phyloP scores from a whole-genome alignment of 1,140 invertebrate species.

The Meloidogyne chitwoodi region DNA sequence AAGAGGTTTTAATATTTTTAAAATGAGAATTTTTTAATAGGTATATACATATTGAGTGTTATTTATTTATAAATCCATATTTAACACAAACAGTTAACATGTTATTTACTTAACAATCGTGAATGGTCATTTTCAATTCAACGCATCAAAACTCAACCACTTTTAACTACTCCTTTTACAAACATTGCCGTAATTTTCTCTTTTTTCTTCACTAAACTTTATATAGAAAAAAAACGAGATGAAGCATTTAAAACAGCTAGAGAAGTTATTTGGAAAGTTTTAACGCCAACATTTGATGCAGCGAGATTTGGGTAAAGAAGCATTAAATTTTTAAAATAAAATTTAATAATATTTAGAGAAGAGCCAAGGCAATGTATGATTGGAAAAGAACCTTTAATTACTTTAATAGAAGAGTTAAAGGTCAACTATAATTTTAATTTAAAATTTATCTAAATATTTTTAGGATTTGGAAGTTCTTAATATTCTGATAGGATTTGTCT shows the following conservation, averaged over 20 bases:
- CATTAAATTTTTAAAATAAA: background rate
- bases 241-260: constrained; percentile 17
- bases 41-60: background rate
- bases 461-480: constrained; percentile 8
- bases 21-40: too few species aligned
- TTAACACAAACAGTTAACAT: background rate
- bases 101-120: constrained; percentile 20
- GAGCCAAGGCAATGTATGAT: constrained; percentile 10
- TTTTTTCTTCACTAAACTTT: constrained; percentile 7
- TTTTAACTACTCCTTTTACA: constrained; percentile 21
- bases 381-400: constrained; percentile 2
- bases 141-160: constrained; percentile 6
- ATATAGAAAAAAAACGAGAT: constrained; percentile 12
- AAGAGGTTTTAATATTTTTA: background rate
- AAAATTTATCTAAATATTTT: background rate
- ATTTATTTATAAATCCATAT: background rate
- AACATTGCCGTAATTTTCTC: constrained; percentile 16
- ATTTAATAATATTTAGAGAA: constrained; percentile 9
- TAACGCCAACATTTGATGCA: constrained; percentile 22
- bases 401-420: constrained; percentile 16
- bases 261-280: constrained; percentile 19
- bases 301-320: background rate
- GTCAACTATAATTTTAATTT: background rate
- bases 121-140: constrained; percentile 10
- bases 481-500: constrained; percentile 2